Evolutionary conservation across 1,140 invertebrate genomes (phyloP).

Genomic region (Brachionus koreanus): DNA sequence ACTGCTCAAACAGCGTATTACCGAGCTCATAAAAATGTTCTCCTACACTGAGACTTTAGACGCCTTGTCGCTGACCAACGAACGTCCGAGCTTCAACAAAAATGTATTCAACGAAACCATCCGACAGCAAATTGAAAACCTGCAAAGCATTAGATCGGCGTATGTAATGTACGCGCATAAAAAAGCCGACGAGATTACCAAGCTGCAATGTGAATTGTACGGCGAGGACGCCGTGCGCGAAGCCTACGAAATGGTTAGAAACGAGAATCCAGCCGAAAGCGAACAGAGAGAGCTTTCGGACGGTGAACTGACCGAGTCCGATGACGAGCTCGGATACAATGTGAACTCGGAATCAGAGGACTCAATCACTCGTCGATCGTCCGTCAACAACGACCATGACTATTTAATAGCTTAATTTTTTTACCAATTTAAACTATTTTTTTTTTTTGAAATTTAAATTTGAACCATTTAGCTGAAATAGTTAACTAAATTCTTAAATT

Average conservation of each 20-base stretch:
- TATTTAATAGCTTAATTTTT: constrained; percentile 20
- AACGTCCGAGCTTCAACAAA: not conserved
- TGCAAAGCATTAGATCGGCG: constrained; percentile 37
- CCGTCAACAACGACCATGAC: constrained; percentile 24
- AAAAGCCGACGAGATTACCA: constrained; percentile 42
- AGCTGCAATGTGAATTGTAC: constrained; percentile 31
- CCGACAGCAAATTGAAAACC: constrained; percentile 23
- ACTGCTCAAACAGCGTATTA: constrained; percentile 15
- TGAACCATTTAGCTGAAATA: not conserved
- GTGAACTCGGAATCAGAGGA: not conserved
- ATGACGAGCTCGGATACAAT: not conserved
- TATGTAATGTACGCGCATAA: constrained; percentile 35
- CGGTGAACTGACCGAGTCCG: not conserved
- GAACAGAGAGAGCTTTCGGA: not conserved
- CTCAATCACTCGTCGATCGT: not conserved
- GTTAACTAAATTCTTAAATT: not conserved
- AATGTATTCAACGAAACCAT: constrained; percentile 42
- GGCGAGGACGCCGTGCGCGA: constrained; percentile 31
- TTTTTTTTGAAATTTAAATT: constrained; percentile 10
- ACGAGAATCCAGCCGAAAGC: not conserved
- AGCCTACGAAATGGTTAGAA: not conserved
- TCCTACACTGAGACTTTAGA: not conserved
- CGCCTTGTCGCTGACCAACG: not conserved
- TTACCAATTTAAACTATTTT: constrained; percentile 1
- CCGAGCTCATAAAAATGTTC: constrained; percentile 41